phyloP scores from a whole-genome alignment of 37 sponge, comb jelly and placozoan genomes.

The Amphimedon queenslandica region DNA sequence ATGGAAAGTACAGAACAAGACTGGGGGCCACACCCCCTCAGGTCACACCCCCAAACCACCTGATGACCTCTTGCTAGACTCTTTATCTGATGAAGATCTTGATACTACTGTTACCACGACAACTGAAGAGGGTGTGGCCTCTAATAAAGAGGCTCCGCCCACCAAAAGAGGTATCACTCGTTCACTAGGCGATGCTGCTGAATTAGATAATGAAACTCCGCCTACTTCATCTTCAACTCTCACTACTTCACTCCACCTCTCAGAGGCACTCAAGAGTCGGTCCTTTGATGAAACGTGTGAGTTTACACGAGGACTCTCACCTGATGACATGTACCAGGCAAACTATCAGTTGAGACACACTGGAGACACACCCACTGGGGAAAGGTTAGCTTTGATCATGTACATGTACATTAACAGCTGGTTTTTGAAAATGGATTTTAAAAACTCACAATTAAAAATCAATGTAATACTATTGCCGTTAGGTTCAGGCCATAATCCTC shows the following conservation, averaged over 20 bases:
- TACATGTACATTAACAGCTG: too few species aligned
- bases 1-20: neutral
- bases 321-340: conserved; percentile 19
- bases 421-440: too few species aligned
- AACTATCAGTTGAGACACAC: conserved; percentile 24
- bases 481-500: too few species aligned
- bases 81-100: neutral
- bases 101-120: too few species aligned
- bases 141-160: too few species aligned
- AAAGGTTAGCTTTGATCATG: too few species aligned
- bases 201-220: neutral
- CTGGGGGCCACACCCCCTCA: neutral
- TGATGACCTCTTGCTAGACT: neutral
- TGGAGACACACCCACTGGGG: too few species aligned
- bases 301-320: conserved; percentile 24
- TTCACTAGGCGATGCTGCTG: too few species aligned
- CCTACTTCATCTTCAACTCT: neutral
- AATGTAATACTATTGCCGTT: too few species aligned
- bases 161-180: too few species aligned
- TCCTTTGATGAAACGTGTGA: conserved; percentile 28
- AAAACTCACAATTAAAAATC: too few species aligned
- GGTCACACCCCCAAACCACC: neutral
- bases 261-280: neutral
- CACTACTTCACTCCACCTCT: neutral
- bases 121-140: too few species aligned